Percentiles rank a stretch among this genome's conserved stretches.
Conservation (phyloP, 2,888 invertebrate genomes). For the Torymus aiolomorphi region DNA sequence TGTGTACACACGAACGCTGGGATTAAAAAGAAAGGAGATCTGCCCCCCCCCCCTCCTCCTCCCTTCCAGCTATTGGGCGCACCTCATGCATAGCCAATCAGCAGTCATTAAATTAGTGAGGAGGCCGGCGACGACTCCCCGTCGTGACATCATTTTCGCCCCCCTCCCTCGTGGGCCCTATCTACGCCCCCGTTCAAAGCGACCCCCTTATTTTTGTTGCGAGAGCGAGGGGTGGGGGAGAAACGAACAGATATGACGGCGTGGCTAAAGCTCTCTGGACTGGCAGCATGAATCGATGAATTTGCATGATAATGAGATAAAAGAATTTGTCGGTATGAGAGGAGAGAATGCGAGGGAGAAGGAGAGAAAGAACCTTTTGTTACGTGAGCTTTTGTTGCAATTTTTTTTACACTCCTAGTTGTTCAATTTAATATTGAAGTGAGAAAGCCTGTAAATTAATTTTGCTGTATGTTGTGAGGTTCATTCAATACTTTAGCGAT, state of each 20-base stretch:
- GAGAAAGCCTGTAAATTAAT: no score
- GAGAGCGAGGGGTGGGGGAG: background rate
- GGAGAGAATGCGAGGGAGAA: background rate
- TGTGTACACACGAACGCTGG: no score
- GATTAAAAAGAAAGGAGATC: no score
- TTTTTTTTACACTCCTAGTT: no score
- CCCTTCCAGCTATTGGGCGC: background rate
- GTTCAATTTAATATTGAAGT: no score
- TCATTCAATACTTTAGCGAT: no score
- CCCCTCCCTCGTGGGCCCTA: conserved; percentile 36
- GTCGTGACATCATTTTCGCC: conserved; percentile 64
- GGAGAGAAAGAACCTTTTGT: background rate
- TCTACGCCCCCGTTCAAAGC: conserved; percentile 34
- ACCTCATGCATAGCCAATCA: conserved; percentile 64
- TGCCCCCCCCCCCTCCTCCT: background rate
- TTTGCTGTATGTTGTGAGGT: no score
- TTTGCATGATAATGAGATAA: conserved; percentile 50
- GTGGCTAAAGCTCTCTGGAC: background rate
- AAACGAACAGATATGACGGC: background rate
- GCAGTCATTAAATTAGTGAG: conserved; percentile 72
- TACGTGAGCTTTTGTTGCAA: no score
- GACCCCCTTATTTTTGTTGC: conserved; percentile 30
- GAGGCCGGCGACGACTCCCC: conserved; percentile 67
- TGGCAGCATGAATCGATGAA: background rate
- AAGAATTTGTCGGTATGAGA: conserved; percentile 11